Conservation (phyloP, 2,797 vertebrate genomes). For the Argya squamiceps region DNA sequence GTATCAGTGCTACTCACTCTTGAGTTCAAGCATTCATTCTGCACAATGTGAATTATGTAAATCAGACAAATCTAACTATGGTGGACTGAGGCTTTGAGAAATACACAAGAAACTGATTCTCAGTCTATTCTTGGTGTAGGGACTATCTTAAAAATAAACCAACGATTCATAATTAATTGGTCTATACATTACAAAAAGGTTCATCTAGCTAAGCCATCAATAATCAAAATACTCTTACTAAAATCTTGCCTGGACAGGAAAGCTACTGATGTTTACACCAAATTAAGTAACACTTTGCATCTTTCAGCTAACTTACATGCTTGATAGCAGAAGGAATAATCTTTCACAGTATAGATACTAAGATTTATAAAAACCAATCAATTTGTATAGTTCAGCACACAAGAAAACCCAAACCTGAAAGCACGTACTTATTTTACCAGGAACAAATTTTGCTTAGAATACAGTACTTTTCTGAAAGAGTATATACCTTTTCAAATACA, state of each 20-base stretch:
- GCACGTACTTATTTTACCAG: conserved; percentile 77
- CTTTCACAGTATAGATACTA: not conserved
- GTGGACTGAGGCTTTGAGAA: not conserved
- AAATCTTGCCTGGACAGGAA: not conserved
- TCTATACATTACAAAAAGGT: not conserved
- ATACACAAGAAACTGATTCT: not conserved
- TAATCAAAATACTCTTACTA: not conserved
- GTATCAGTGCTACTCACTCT: not conserved
- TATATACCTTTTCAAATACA: conserved; percentile 99
- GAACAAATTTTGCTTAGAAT: conserved; percentile 56
- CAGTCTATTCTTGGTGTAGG: not conserved
- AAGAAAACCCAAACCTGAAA: conserved; percentile 71
- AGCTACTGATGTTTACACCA: not conserved
- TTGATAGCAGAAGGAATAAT: not conserved
- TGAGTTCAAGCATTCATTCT: not conserved
- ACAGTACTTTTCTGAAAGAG: conserved; percentile 74
- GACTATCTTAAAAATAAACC: not conserved
- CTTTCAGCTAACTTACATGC: not conserved
- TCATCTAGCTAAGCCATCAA: not conserved
- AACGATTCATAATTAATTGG: not conserved
- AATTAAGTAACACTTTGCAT: not conserved
- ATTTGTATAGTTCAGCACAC: conserved; percentile 30
- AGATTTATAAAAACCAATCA: not conserved
- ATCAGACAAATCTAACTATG: not conserved
- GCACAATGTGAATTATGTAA: not conserved